Base-by-base conservation (phyloP, 2,888 invertebrate species). In the Drosophila paranaensis region DNA sequence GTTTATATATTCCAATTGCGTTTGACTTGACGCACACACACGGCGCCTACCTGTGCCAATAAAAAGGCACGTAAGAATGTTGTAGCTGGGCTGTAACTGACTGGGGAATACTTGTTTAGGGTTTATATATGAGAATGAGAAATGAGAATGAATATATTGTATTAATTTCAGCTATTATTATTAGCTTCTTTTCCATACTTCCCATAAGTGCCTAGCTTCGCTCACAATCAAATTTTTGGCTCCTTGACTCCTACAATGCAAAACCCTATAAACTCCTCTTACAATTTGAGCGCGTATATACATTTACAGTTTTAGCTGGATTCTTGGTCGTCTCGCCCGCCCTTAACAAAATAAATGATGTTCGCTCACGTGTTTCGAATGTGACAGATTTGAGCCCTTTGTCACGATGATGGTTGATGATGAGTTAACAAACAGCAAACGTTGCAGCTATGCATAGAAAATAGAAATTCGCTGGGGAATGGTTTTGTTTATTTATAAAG, bases 311-410 rank as follows among this genome's bases (percentile, higher is more conserved):
- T 74, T 74, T 62, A 40, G 57, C 50, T 43, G 20, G 35, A 14
- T 42, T 13, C 13, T 11, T 39, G 54, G 27, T 25, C 43, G 11
- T 10, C 5, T 13, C n/a, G 20, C 1, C 14, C 6, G 8, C 35
- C 55, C 37, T 39, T 35, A 50, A 43, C 89, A 89, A 84, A 79
- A 84, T 88, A 84, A 84, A 84, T 84, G 81, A 84, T 87, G 88
- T 71, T 67, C 60, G 67, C 82, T 87, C 84, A 84, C 89, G 84
- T 84, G 84, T 88, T 87, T 73, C 76, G 89, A 87, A 84, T 86
- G 89, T 86, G 86, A 86, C 90, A 86, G 87, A 86, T 86, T 86
- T 90, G 78, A 86, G 86, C 90, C 86, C 80, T 90, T 88, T 88
- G 90, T 86, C 89, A 86, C 88, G 86, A 75, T 82, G 88, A 75